Conservation (phyloP, 2,888 invertebrate genomes). For the Oxytorus armatus region DNA sequence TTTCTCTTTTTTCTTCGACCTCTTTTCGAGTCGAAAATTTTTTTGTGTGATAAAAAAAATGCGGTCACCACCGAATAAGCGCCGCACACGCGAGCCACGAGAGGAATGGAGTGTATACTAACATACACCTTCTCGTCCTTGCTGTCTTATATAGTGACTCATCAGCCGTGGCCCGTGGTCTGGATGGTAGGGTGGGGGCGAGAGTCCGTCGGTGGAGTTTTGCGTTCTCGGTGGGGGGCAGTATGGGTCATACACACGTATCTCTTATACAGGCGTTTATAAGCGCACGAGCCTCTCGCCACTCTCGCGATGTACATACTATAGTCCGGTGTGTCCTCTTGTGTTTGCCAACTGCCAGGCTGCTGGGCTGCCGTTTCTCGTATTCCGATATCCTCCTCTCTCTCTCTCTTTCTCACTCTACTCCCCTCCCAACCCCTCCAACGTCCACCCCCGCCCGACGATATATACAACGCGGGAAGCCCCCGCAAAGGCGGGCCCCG, state of each 20-base stretch:
- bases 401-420: too few species aligned
- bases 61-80: constrained; percentile 76
- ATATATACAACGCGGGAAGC: constrained; percentile 62
- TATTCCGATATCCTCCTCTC: constrained; percentile 38
- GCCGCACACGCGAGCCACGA: constrained; percentile 79
- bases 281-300: constrained; percentile 50
- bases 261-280: constrained; percentile 31
- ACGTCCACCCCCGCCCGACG: constrained; percentile 53
- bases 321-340: constrained; percentile 22
- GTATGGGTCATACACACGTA: constrained; percentile 68
- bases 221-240: constrained; percentile 67
- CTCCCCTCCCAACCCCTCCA: constrained; percentile 1
- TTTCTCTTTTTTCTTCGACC: constrained; percentile 17
- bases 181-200: constrained; percentile 68
- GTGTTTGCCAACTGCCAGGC: constrained; percentile 27
- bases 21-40: too few species aligned
- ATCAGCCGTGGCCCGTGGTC: constrained; percentile 79
- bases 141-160: constrained; percentile 84
- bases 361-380: constrained; percentile 26
- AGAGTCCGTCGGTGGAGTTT: constrained; percentile 62
- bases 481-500: constrained; percentile 77
- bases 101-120: constrained; percentile 83
- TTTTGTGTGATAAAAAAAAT: constrained; percentile 62
- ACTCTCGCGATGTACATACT: constrained; percentile 28
- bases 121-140: constrained; percentile 84